Evolutionary conservation across 53 echinoderm and acorn worm species (phyloP).

Genomic region (Arbacia lixula): DNA sequence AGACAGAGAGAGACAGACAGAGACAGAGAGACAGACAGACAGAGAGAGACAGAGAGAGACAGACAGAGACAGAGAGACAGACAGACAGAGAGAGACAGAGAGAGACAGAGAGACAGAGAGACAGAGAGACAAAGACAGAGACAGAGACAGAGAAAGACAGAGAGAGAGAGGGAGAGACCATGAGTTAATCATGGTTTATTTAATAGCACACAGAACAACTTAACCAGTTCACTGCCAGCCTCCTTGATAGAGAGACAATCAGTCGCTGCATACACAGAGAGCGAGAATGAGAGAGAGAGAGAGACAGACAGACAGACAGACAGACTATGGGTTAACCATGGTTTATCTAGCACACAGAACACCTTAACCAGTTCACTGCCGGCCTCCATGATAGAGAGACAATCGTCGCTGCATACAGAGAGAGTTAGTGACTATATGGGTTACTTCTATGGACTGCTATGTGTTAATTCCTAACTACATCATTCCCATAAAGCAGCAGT

Average conservation of each 20-base stretch:
- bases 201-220: too few species aligned
- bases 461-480: too few species aligned
- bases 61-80: not conserved
- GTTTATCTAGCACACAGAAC: too few species aligned
- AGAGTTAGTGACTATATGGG: too few species aligned
- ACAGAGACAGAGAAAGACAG: not conserved
- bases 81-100: not conserved
- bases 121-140: too few species aligned
- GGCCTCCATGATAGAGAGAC: too few species aligned
- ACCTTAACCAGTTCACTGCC: too few species aligned
- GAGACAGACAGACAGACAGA: not conserved
- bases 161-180: not conserved
- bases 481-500: too few species aligned
- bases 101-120: not conserved
- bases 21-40: not conserved
- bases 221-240: constrained; percentile 91
- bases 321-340: too few species aligned
- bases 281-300: not conserved
- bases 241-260: constrained; percentile 97
- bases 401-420: too few species aligned
- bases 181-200: too few species aligned
- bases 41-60: not conserved
- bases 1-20: not conserved
- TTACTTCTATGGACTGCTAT: too few species aligned
- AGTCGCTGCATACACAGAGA: constrained; percentile 65